Evolutionary conservation across 2,797 vertebrate species (phyloP).

Genomic region (Monodelphis domestica): DNA sequence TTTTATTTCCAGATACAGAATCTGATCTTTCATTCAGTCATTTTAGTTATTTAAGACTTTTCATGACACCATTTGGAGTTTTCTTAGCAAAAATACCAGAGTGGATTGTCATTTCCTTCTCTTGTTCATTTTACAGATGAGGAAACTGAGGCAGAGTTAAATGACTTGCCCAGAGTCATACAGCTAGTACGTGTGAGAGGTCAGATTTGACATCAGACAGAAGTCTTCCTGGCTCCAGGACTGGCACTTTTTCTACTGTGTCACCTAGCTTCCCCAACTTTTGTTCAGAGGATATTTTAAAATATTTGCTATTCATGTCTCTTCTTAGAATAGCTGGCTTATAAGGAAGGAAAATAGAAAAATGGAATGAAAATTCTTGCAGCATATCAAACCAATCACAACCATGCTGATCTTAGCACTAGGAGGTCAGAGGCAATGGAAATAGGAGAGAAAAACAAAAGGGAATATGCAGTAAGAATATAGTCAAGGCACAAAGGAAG

Average conservation of each 20-base stretch:
- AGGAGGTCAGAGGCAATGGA: slow-evolving; percentile 46
- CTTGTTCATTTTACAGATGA: background rate
- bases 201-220: background rate
- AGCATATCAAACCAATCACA: background rate
- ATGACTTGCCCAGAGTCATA: background rate
- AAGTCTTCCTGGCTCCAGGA: background rate
- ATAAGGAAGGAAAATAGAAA: background rate
- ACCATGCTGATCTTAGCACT: slow-evolving; percentile 34
- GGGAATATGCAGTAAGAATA: background rate
- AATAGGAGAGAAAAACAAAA: slow-evolving; percentile 26
- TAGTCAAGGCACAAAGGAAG: slow-evolving; percentile 63
- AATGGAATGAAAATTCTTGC: slow-evolving; percentile 12
- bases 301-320: background rate
- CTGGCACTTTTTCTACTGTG: background rate
- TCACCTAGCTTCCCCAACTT: background rate
- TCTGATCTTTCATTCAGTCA: background rate
- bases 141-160: background rate
- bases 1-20: background rate
- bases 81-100: background rate
- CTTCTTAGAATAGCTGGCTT: slow-evolving; percentile 15
- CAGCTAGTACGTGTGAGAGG: background rate
- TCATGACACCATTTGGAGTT: background rate
- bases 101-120: background rate
- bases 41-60: background rate
- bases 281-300: slow-evolving; percentile 6